Conservation (phyloP, 2,888 invertebrate genomes). For the Tachina grossa region DNA sequence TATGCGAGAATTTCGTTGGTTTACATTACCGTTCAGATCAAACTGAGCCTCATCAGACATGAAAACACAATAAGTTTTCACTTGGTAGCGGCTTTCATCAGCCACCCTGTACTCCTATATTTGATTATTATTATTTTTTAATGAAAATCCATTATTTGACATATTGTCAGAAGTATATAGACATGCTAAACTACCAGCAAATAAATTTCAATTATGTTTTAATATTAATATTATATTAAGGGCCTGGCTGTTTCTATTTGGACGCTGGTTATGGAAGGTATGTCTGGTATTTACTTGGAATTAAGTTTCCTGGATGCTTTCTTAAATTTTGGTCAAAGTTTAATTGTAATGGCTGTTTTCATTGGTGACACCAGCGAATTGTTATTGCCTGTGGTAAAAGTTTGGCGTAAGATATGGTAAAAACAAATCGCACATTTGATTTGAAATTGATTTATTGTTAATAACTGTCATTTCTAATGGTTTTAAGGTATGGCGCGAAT, state of each 20-base stretch:
- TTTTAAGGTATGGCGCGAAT: constrained; percentile 86
- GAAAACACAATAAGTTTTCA: too few species aligned
- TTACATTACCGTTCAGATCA: too few species aligned
- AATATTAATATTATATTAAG: constrained; percentile 82
- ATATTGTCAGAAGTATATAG: too few species aligned
- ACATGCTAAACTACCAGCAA: too few species aligned
- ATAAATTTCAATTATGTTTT: too few species aligned
- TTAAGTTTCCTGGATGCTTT: constrained; percentile 95
- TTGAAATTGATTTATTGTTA: constrained; percentile 67
- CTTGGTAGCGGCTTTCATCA: too few species aligned
- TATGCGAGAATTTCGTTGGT: too few species aligned
- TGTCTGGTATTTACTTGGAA: constrained; percentile 95
- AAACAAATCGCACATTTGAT: constrained; percentile 20
- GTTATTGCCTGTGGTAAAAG: constrained; percentile 86
- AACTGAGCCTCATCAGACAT: too few species aligned
- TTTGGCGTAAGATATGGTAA: constrained; percentile 86
- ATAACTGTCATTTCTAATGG: background rate
- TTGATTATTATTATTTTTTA: constrained; percentile 19
- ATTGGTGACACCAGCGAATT: constrained; percentile 92
- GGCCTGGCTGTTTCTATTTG: constrained; percentile 92
- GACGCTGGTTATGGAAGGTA: constrained; percentile 91
- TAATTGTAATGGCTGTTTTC: constrained; percentile 93
- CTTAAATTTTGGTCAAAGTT: constrained; percentile 94
- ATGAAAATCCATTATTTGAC: too few species aligned
- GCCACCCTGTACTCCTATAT: constrained; percentile 6